Evolutionary conservation across 2,113 vertebrate species (phyloP).

Genomic region (Pipra filicauda): DNA sequence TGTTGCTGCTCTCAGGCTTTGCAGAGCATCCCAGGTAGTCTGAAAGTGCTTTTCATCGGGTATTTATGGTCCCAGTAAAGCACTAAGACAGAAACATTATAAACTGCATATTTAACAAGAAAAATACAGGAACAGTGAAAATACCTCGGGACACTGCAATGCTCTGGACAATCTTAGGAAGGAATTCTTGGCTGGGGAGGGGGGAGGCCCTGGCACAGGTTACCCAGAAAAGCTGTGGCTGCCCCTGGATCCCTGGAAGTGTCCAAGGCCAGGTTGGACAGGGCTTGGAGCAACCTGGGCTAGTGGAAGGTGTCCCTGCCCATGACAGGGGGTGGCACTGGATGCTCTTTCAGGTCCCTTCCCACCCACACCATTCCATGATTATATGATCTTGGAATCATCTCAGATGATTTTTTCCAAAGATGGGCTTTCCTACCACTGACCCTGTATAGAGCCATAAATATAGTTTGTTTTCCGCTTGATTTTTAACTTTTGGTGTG

Average conservation of each 20-base stretch:
- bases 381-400: not conserved
- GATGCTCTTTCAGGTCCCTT: not conserved
- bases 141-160: not conserved
- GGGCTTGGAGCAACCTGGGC: not conserved
- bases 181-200: not conserved
- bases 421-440: not conserved
- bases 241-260: not conserved
- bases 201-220: not conserved
- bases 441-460: not conserved
- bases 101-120: not conserved
- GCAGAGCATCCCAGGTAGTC: conserved; percentile 7
- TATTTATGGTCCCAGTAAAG: conserved; percentile 25
- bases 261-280: rapidly evolving
- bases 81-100: not conserved
- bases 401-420: rapidly evolving
- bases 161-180: not conserved
- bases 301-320: rapidly evolving
- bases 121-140: not conserved
- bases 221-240: not conserved
- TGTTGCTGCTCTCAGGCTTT: not conserved
- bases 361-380: not conserved
- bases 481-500: not conserved
- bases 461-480: not conserved
- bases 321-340: not conserved
- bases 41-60: not conserved